Base-by-base conservation (phyloP, 2,797 vertebrate species). In the Malurus splendens region DNA sequence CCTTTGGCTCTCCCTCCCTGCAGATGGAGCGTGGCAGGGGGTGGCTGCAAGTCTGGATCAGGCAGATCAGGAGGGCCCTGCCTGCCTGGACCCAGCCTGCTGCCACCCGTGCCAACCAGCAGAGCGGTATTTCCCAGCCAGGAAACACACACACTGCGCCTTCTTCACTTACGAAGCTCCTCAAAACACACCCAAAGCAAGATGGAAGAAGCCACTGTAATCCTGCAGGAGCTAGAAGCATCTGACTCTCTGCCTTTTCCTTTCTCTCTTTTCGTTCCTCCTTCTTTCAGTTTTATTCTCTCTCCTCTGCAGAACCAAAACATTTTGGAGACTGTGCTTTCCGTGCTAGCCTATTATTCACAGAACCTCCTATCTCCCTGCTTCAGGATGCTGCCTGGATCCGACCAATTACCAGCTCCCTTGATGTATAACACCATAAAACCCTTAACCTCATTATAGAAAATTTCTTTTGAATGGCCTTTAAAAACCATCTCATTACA, bases 381-480 rank as follows among this genome's bases (percentile, higher is more conserved):
- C 88, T 95, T 96, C 68, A 87, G 96, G 92, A 95, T 87, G 92
- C 93, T 93, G 93, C 91, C 93, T 74, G 82, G 92, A 96, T 96
- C 86, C 92, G 66, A 96, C 95, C 96, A 95, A 96, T 97, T 96
- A 97, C 95, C 92, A 93, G 95, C 94, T 60, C 79, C 94, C 95
- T 96, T 96, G 95, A 96, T 97, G 94, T 95, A 95, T 96, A 95
- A 94, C 94, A 95, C 95, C 87, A 88, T 97, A 97, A 97, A 97
- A 95, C 96, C 96, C 94, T 97, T 97, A 96, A 94, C 97, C 97
- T 97, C 96, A 96, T 97, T 96, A 96, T 90, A 95, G 96, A 96
- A 96, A 96, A 97, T 97, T 96, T 96, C 97, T 96, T 97, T 96
- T 96, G 96, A 97, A 96, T 96, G 96, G 96, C 96, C 96, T 97